Percentiles rank a stretch among this genome's conserved stretches.
Conservation (phyloP, 2,888 invertebrate genomes). For the Agriopis aurantiaria region DNA sequence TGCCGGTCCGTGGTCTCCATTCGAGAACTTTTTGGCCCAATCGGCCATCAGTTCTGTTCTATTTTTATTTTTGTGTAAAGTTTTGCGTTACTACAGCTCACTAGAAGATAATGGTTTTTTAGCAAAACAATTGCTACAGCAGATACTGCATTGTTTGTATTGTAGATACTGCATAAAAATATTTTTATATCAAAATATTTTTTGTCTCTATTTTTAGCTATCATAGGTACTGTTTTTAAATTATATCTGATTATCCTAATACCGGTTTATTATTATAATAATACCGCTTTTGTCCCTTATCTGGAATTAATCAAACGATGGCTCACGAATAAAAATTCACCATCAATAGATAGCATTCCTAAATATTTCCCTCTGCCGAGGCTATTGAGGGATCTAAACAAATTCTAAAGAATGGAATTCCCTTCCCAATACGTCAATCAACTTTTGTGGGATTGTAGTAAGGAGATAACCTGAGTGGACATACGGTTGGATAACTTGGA, state of each 20-base stretch:
- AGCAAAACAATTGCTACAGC: no score
- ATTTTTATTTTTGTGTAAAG: no score
- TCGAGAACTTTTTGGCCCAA: no score
- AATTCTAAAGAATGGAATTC: conserved; percentile 73
- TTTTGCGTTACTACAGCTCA: no score
- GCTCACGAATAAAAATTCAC: conserved; percentile 40
- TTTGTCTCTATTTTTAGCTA: background rate
- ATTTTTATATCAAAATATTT: no score
- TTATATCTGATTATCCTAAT: background rate
- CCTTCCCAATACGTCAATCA: conserved; percentile 75
- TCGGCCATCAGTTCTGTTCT: no score
- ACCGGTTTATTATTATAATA: conserved; percentile 2
- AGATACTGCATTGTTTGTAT: no score
- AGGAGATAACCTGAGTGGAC: conserved; percentile 61
- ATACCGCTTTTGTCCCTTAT: conserved; percentile 1
- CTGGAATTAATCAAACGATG: conserved; percentile 33
- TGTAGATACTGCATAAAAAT: no score
- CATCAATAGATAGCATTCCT: conserved; percentile 64
- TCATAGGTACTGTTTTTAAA: background rate
- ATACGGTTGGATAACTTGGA: conserved; percentile 34
- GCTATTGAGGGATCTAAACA: conserved; percentile 71
- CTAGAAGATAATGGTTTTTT: no score
- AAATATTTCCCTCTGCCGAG: conserved; percentile 61
- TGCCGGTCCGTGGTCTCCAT: no score
- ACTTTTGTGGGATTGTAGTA: conserved; percentile 71